phyloP scores from a whole-genome alignment of 2,113 vertebrate genomes.

The Pogonocichla stellata region DNA sequence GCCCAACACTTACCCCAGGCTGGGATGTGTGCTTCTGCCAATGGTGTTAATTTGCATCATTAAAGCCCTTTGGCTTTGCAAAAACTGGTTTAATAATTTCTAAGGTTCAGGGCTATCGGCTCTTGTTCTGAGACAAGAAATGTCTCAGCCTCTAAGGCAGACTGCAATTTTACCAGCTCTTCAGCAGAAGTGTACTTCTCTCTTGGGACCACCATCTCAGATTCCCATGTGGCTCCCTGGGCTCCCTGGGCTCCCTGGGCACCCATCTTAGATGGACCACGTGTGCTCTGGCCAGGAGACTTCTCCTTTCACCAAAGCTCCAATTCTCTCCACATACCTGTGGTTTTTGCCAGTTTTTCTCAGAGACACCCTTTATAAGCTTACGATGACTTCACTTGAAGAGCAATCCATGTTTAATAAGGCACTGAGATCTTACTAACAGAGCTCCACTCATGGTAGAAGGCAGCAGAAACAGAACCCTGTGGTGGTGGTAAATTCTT shows the following conservation, averaged over 20 bases:
- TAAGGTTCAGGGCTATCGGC: background rate
- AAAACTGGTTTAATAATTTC: background rate
- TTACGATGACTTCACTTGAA: background rate
- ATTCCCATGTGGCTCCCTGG: background rate
- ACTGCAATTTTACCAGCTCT: background rate
- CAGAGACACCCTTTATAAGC: background rate
- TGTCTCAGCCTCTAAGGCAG: background rate
- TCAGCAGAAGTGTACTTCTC: background rate
- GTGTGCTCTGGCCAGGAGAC: background rate
- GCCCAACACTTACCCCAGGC: background rate
- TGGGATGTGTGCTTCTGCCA: background rate
- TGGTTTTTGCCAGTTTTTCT: background rate
- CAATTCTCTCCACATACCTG: background rate
- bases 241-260: background rate
- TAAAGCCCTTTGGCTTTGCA: background rate
- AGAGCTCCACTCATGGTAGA: background rate
- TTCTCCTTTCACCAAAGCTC: background rate
- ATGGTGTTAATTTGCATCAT: background rate
- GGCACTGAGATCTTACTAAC: too few relatives aligned
- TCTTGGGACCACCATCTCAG: background rate
- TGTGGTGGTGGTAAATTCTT: background rate
- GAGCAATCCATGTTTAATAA: background rate
- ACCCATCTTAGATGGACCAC: background rate
- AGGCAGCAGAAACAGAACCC: background rate
- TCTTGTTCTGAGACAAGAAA: background rate